Evolutionary conservation across 2,113 vertebrate species (phyloP).

Genomic region (Lota lota): DNA sequence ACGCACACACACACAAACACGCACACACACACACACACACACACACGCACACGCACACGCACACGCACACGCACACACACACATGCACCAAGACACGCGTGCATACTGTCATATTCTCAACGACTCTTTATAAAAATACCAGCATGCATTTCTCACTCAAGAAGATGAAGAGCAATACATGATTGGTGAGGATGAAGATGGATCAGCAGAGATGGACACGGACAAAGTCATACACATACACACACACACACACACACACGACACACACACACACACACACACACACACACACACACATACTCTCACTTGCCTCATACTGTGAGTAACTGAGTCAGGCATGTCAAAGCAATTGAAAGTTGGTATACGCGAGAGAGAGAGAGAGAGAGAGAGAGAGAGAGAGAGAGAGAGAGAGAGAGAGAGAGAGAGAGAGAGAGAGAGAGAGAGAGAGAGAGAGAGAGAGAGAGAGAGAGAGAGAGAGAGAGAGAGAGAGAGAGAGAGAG

Average conservation of each 20-base stretch:
- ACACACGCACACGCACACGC: conserved; percentile 30
- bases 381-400: too few relatives aligned
- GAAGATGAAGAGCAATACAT: conserved; percentile 44
- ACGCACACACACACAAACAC: conserved; percentile 28
- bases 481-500: too few relatives aligned
- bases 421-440: too few relatives aligned
- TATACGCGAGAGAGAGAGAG: conserved; percentile 26
- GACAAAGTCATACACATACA: background rate
- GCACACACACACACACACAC: conserved; percentile 27
- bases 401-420: too few relatives aligned
- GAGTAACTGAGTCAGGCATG: conserved; percentile 87
- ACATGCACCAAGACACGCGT: conserved; percentile 24
- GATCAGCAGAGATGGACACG: conserved; percentile 15
- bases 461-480: too few relatives aligned
- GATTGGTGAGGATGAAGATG: conserved; percentile 34
- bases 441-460: too few relatives aligned
- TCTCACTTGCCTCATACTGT: conserved; percentile 60
- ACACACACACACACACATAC: conserved; percentile 9
- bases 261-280: conserved; percentile 13
- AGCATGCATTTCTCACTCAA: conserved; percentile 33
- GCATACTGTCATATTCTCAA: background rate
- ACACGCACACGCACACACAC: conserved; percentile 19
- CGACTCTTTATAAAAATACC: conserved; percentile 5
- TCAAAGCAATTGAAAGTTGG: conserved; percentile 92
- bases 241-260: conserved; percentile 28